These are phyloP conservation scores for Hemistola chrysoprasaria DNA, from an alignment of 2,888 invertebrate genomes.

Conservation along the genomic window DNA sequence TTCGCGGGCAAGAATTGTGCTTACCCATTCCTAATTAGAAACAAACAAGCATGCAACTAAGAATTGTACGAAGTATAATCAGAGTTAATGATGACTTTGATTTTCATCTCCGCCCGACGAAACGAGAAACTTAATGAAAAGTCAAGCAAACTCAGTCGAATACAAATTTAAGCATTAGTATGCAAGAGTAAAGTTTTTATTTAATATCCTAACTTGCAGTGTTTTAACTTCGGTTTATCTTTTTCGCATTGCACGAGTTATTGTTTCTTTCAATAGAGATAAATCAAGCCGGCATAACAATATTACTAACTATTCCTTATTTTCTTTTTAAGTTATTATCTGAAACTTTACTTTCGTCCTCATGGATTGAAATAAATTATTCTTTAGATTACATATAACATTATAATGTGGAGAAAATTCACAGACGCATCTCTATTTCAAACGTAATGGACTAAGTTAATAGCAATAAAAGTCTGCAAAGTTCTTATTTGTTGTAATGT, in stretches of 20 bases:
- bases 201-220: slow-evolving; percentile 72
- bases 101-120: slow-evolving; percentile 68
- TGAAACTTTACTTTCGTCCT: no score
- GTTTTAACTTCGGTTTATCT: slow-evolving; percentile 72
- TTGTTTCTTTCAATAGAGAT: slow-evolving; percentile 49
- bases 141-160: slow-evolving; percentile 77
- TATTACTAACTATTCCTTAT: no score
- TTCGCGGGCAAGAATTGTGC: slow-evolving; percentile 3
- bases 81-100: slow-evolving; percentile 76
- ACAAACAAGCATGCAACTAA: slow-evolving; percentile 29
- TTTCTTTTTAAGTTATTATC: no score
- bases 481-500: slow-evolving; percentile 18
- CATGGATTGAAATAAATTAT: no score
- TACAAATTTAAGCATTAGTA: slow-evolving; percentile 79
- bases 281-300: slow-evolving; percentile 37
- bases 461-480: slow-evolving; percentile 18
- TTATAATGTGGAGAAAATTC: neutral
- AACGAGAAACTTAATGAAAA: slow-evolving; percentile 76
- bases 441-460: slow-evolving; percentile 14
- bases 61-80: slow-evolving; percentile 61
- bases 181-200: slow-evolving; percentile 80
- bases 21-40: slow-evolving; percentile 21
- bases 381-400: no score
- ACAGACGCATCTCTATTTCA: slow-evolving; percentile 17
- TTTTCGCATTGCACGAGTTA: slow-evolving; percentile 62